Percentiles rank a stretch among this genome's conserved stretches.
Evolutionary conservation across 2,797 vertebrate species (phyloP).

Genomic region (Sphaeramia orbicularis): DNA sequence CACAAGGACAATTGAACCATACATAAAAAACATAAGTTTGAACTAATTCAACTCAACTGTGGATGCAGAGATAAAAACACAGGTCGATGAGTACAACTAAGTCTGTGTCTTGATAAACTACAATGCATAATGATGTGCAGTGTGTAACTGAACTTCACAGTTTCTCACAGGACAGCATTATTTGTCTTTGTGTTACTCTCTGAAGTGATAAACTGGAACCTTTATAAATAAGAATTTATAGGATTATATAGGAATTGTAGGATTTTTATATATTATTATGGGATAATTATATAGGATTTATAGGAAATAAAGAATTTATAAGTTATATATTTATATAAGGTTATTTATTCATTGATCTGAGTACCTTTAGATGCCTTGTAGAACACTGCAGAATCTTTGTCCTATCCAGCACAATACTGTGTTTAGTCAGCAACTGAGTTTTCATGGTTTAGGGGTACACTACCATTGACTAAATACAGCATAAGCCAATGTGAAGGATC

Average conservation of each 20-base stretch:
- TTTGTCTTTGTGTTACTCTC: neutral
- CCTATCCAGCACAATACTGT: neutral
- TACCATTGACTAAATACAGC: neutral
- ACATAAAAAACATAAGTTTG: neutral
- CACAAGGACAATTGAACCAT: neutral
- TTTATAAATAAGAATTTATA: neutral
- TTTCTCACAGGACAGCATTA: neutral
- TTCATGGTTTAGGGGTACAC: constrained; percentile 6
- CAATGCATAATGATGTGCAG: constrained; percentile 8
- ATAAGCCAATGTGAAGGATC: neutral
- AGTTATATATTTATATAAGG: too few relatives aligned
- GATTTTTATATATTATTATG: too few relatives aligned
- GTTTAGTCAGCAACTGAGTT: neutral
- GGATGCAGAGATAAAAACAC: neutral
- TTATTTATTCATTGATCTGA: neutral
- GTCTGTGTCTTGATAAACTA: neutral
- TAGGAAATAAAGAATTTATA: too few relatives aligned
- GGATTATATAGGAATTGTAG: too few relatives aligned
- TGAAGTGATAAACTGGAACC: neutral
- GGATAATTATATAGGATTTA: too few relatives aligned
- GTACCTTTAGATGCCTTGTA: neutral
- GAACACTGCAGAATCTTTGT: neutral
- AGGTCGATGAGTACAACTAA: neutral
- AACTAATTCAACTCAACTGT: neutral
- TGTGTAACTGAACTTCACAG: neutral